Evolutionary conservation across 2,797 vertebrate genomes (phyloP).

Genomic region (Gambusia yucatana): DNA sequence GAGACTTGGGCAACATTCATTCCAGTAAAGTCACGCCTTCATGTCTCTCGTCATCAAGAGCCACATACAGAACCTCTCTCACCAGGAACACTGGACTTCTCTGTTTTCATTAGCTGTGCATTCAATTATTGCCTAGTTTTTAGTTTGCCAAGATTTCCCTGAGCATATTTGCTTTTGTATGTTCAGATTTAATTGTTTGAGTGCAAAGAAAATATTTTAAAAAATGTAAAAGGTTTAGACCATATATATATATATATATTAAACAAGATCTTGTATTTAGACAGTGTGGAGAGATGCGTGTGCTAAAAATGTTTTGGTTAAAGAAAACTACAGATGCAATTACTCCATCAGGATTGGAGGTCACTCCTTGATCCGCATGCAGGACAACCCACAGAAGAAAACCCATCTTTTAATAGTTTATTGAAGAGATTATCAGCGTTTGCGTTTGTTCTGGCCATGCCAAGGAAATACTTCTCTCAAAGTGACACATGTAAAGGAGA

Average conservation of each 20-base stretch:
- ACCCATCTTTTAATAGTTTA: background rate
- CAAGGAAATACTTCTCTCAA: background rate
- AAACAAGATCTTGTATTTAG: background rate
- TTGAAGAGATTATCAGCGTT: background rate
- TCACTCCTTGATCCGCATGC: no score
- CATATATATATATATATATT: no score
- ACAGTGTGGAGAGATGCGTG: background rate
- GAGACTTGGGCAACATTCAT: conserved; percentile 50
- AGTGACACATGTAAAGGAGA: background rate
- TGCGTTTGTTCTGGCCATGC: background rate
- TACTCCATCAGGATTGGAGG: no score
- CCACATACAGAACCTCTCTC: background rate
- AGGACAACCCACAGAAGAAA: background rate
- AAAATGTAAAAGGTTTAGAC: background rate
- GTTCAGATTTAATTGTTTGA: background rate
- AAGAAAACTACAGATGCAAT: background rate
- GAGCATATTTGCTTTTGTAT: background rate
- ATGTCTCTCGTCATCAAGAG: background rate
- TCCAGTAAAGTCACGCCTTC: conserved; percentile 46
- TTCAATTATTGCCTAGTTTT: background rate
- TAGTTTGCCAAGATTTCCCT: background rate
- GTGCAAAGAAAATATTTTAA: background rate
- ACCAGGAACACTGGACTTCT: background rate
- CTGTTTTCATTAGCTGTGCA: background rate
- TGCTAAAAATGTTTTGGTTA: no score